Base-by-base conservation (phyloP, 2,888 invertebrate genomes). In the Lottia scabra region DNA sequence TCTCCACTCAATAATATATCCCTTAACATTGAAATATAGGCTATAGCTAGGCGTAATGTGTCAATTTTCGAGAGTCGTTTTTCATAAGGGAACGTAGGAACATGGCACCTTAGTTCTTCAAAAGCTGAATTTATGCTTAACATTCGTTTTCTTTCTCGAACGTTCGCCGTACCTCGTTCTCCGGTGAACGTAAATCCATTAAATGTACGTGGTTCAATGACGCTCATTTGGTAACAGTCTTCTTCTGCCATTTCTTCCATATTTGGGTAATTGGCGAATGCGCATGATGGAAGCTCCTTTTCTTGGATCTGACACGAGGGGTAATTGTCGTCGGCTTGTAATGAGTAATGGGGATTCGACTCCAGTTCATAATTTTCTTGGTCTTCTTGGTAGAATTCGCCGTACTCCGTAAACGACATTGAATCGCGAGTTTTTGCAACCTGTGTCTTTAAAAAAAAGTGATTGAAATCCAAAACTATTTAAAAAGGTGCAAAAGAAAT, bases 81-180 rank as follows among this genome's bases (percentile, higher is more conserved):
- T 91, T 99, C 99, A 90, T 98, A 99, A 0, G 99, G 99, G 91
- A 99, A 99, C 75, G 99, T 99, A 67, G 99, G 99, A 84, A 99
- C 98, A 91, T 98, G 98, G 82, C 95, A 95, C 71, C 99, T 93
- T 87, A 99, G 93, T 90, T 98, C 98, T 92, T 99, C 98, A 93
- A 98, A 98, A 90, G 98, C 98, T 91, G 87, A 81, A 74, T 89
- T 89, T 92, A 99, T 99, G 93, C 97, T 98, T 85, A 98, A 95
- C 98, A 99, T 98, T 89, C 98, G 94, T 92, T 97, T 96, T 89
- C 98, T 92, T 91, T 99, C 99, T 83, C 99, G 93, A 80, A 98
- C 96, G 91, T 98, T 98, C 74, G 98, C 89, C 2, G 98, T 96
- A 82, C 96, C 96, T 76, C 96, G 92, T 90, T 97, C 56, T 56